A percentile compares a stretch with the other conserved stretches of the same genome.
These are phyloP conservation scores for Halocaridina rubra DNA, from an alignment of 2,888 invertebrate species.

Conservation along the genomic window DNA sequence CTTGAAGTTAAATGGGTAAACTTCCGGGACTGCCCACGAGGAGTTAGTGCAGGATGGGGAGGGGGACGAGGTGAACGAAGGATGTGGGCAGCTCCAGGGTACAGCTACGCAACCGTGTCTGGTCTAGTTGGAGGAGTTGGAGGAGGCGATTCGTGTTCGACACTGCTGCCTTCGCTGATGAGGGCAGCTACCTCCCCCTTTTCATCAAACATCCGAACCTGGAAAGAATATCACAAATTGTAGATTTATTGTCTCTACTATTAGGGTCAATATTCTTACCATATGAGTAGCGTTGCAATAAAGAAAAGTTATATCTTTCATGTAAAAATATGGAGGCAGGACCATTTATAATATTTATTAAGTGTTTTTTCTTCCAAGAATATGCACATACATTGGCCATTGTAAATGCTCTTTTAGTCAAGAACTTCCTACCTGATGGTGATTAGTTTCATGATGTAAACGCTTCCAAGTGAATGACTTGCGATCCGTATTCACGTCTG, in stretches of 20 bases:
- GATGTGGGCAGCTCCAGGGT: conserved; percentile 7
- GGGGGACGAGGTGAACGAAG: neutral
- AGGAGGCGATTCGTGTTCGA: conserved; percentile 62
- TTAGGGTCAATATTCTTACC: neutral
- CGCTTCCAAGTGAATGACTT: conserved; percentile 79
- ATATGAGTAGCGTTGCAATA: too few species aligned
- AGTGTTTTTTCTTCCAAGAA: neutral
- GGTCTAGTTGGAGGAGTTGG: conserved; percentile 54
- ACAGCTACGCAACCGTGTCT: conserved; percentile 30
- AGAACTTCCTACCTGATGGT: conserved; percentile 59
- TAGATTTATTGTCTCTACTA: neutral
- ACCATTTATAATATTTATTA: neutral
- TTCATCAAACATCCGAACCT: conserved; percentile 57
- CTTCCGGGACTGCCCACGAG: neutral
- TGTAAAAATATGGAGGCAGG: neutral
- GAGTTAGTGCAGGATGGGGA: conserved; percentile 4
- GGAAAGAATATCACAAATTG: neutral
- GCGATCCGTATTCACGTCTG: conserved; percentile 71
- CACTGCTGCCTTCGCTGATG: conserved; percentile 63
- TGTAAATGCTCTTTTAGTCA: too few species aligned
- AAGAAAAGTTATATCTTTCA: neutral
- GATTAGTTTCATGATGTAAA: conserved; percentile 77
- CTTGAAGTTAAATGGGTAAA: neutral
- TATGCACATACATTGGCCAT: neutral
- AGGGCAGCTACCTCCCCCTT: conserved; percentile 60